Conservation (phyloP, 2,888 invertebrate genomes). For the Pantelozetes paolii region DNA sequence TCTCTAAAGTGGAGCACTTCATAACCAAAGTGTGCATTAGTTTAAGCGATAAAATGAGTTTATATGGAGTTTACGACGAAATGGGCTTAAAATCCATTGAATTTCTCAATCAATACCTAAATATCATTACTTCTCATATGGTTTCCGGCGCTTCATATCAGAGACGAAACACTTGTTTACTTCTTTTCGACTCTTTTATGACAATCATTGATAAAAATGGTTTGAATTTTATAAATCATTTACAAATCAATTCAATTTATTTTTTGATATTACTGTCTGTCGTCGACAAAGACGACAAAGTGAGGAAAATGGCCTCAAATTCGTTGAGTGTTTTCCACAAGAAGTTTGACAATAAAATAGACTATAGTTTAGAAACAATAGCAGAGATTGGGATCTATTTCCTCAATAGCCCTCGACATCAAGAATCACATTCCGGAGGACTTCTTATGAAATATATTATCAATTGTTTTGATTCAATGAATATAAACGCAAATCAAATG, state of each 20-base stretch:
- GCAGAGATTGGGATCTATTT: conserved; percentile 10
- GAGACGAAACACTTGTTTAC: conserved; percentile 31
- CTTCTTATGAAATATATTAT: conserved; percentile 32
- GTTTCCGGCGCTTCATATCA: conserved; percentile 39
- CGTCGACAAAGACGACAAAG: conserved; percentile 40
- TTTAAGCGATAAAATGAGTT: conserved; percentile 18
- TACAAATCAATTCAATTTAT: neutral
- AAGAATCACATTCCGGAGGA: conserved; percentile 38
- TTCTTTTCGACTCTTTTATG: conserved; percentile 26
- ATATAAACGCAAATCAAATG: neutral
- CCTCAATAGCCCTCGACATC: conserved; percentile 28
- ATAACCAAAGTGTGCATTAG: conserved; percentile 28
- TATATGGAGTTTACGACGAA: neutral
- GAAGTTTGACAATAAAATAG: neutral
- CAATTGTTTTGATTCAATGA: neutral
- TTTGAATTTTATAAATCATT: neutral
- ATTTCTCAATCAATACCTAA: neutral
- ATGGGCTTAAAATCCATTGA: neutral
- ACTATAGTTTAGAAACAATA: neutral
- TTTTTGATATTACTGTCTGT: conserved; percentile 17
- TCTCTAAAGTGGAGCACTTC: conserved; percentile 36
- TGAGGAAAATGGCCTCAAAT: conserved; percentile 30
- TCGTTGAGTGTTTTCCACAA: conserved; percentile 27
- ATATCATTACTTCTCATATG: conserved; percentile 14
- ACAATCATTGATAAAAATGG: neutral